Percentiles rank a stretch among this genome's conserved stretches.
These are phyloP conservation scores for Megastigmus dorsalis DNA, from an alignment of 2,888 invertebrate species.

Conservation along the genomic window DNA sequence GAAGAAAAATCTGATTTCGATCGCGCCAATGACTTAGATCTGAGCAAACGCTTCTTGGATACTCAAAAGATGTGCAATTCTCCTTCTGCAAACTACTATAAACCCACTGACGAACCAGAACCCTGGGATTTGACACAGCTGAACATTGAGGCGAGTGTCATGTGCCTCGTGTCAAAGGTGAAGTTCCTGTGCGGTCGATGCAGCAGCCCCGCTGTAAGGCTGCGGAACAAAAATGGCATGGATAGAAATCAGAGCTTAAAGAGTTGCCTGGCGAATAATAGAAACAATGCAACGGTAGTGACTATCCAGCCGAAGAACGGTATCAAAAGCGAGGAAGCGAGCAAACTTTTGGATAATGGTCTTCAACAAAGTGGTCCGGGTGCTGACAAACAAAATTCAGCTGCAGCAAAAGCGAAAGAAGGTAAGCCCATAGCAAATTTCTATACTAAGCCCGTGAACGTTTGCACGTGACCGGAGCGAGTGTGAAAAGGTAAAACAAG, in stretches of 20 bases:
- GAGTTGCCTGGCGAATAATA: constrained; percentile 59
- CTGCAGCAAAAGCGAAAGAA: constrained; percentile 71
- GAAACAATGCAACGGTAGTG: constrained; percentile 62
- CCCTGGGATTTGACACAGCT: constrained; percentile 90
- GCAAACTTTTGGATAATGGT: constrained; percentile 66
- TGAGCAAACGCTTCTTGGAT: constrained; percentile 75
- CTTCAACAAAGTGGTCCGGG: constrained; percentile 55
- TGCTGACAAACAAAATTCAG: constrained; percentile 64
- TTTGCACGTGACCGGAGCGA: too few species aligned
- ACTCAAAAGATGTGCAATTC: constrained; percentile 79
- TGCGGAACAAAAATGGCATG: constrained; percentile 76
- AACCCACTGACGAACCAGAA: constrained; percentile 87
- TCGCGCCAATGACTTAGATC: constrained; percentile 65
- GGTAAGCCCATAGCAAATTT: too few species aligned
- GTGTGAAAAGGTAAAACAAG: too few species aligned
- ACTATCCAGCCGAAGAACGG: constrained; percentile 71
- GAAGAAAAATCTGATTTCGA: constrained; percentile 67
- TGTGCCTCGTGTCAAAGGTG: constrained; percentile 89
- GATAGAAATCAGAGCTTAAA: constrained; percentile 65
- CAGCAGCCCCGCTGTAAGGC: constrained; percentile 82
- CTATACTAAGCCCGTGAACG: too few species aligned
- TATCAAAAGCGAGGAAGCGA: constrained; percentile 66
- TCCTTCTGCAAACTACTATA: constrained; percentile 85
- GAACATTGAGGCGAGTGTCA: constrained; percentile 90
- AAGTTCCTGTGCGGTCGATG: constrained; percentile 86